These are phyloP conservation scores for Agrenia bidenticulata DNA, from an alignment of 2,888 invertebrate genomes.

Conservation along the genomic window DNA sequence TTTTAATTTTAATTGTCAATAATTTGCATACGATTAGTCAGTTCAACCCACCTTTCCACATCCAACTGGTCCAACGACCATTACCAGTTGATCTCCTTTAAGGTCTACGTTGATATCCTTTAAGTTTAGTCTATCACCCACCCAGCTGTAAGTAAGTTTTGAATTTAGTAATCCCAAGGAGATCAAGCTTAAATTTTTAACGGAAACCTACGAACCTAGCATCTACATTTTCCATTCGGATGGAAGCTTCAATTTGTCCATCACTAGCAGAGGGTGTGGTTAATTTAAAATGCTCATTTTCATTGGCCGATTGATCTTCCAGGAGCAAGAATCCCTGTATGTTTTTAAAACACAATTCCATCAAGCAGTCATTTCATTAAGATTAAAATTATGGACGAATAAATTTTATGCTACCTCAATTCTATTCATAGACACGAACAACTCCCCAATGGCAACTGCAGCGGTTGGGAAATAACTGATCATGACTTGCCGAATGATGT, in stretches of 20 bases:
- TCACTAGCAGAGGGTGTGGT: constrained; percentile 3
- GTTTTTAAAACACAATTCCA: background rate
- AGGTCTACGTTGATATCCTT: constrained; percentile 36
- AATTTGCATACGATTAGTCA: no score
- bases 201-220: no score
- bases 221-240: constrained; percentile 24
- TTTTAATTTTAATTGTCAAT: no score
- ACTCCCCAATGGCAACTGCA: constrained; percentile 77
- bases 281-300: constrained; percentile 26
- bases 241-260: constrained; percentile 18
- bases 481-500: constrained; percentile 81
- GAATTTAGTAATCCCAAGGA: no score
- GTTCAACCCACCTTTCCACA: constrained; percentile 43
- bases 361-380: constrained; percentile 1
- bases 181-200: no score
- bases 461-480: constrained; percentile 83
- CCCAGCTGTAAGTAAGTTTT: constrained; percentile 41
- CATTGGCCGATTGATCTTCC: constrained; percentile 54
- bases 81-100: constrained; percentile 38
- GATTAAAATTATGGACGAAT: background rate
- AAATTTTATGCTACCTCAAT: constrained; percentile 60
- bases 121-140: constrained; percentile 28
- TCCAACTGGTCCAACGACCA: constrained; percentile 47
- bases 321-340: constrained; percentile 54
- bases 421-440: constrained; percentile 71